Percentiles rank a stretch among this genome's conserved stretches.
Evolutionary conservation across 2,888 invertebrate species (phyloP).

Genomic region (Sclerodermus sp.): DNA sequence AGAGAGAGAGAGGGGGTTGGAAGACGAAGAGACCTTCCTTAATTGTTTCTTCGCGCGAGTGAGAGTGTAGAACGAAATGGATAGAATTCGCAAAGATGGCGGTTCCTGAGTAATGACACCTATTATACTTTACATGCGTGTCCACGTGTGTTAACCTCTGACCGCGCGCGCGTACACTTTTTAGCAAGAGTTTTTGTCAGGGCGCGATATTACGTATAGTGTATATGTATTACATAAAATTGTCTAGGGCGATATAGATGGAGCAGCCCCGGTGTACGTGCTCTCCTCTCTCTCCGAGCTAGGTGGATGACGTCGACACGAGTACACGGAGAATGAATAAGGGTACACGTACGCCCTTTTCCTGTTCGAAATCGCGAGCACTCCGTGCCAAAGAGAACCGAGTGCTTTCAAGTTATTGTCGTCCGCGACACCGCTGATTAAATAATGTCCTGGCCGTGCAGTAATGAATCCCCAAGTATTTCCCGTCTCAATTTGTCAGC

Average conservation of each 20-base stretch:
- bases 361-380: not conserved
- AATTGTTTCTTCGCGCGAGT: too few species aligned
- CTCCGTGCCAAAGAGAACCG: not conserved
- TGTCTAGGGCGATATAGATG: not conserved
- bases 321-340: not conserved
- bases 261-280: not conserved
- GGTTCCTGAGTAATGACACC: too few species aligned
- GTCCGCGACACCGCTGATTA: not conserved
- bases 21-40: not conserved
- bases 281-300: not conserved
- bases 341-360: not conserved
- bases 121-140: too few species aligned
- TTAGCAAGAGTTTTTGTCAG: too few species aligned
- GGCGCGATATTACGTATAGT: too few species aligned
- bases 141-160: too few species aligned
- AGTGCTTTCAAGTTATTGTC: not conserved
- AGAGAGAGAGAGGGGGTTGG: not conserved
- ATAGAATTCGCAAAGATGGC: too few species aligned
- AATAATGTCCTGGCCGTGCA: not conserved
- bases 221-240: slow-evolving; percentile 1
- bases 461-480: too few species aligned
- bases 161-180: too few species aligned
- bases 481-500: too few species aligned
- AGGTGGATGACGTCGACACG: not conserved
- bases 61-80: too few species aligned